phyloP scores from a whole-genome alignment of 2,113 vertebrate species.

The Panurus biarmicus region DNA sequence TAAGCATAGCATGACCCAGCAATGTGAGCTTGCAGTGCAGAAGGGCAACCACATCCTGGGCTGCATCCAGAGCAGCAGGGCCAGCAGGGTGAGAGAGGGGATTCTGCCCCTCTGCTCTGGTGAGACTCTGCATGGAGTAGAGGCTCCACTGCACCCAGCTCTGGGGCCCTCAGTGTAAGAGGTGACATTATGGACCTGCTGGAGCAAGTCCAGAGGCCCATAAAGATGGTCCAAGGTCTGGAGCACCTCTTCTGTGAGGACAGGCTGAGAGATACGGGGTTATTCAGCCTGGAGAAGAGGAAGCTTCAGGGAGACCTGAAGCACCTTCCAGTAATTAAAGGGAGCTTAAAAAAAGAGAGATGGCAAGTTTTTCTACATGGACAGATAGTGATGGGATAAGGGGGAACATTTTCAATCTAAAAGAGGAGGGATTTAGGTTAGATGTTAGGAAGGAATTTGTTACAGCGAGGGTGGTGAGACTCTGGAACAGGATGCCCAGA shows the following conservation, averaged over 20 bases:
- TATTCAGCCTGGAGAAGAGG: background rate
- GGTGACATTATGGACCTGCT: background rate
- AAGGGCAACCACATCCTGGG: background rate
- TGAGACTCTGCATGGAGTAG: background rate
- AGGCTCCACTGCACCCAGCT: background rate
- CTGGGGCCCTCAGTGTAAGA: background rate
- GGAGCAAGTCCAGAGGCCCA: background rate
- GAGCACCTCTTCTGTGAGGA: background rate
- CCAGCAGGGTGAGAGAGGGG: background rate
- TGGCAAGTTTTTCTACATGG: background rate
- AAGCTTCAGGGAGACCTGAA: background rate
- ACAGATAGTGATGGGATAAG: background rate
- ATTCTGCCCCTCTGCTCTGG: background rate
- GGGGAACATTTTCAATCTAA: background rate
- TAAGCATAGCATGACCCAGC: background rate
- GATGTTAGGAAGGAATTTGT: background rate
- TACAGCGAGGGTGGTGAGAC: accelerated
- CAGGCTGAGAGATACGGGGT: background rate
- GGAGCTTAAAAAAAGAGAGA: background rate
- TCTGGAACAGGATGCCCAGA: background rate
- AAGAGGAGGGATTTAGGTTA: background rate
- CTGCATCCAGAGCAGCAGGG: background rate
- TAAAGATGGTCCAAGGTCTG: background rate
- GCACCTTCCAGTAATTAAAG: background rate
- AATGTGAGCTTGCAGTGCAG: background rate